Base-by-base conservation (phyloP, 2,888 invertebrate genomes). In the Scaptomyza cyrtandrae region DNA sequence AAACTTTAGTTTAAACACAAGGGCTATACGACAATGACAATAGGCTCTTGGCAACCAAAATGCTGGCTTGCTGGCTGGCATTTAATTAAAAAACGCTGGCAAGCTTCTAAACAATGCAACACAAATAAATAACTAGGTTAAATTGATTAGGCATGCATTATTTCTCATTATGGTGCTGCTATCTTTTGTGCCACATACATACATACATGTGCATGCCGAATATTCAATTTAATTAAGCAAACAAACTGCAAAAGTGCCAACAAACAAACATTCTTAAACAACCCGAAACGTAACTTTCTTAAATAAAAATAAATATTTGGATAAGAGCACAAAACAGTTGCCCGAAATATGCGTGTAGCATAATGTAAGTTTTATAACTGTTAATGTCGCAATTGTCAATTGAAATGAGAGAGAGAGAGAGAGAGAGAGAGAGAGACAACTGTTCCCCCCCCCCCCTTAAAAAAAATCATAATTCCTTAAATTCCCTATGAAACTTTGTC, bases 291-390 rank as follows among this genome's bases (percentile, higher is more conserved):
- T 44, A 37, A 14, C 9, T 16, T 16, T 39, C 45, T 29, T 35
- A 55, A 80, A 73, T 71, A 44, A 48, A 41, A 50, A 70, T 75
- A 71, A 82, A 86, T 82, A 84, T 82, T 82, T 86, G 55, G 64
- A 63, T 68, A 75, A 50, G 13, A 44, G 48, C 33, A 29, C 39
- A 39, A 54, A 63, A 62, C 46, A 86, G 50, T 31, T 57, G 50
- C 46, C 52, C 48, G 19, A 71, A 72, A 57, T 53, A 59, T 80
- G 78, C 56, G 59, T 62, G 61, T 48, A 49, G 39, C 43, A 37
- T 49, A 60, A 57, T 74, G 68, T 19, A 48, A 16, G 24, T 45
- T 43, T 29, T 19, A 29, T 29, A 44, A 24, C 50, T 56, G 57
- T 24, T 39, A 54, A 43, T 59, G 50, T 35, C 35, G 54, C 43